phyloP scores from a whole-genome alignment of 2,888 invertebrate genomes.

The Poecilobothrus nobilitatus region DNA sequence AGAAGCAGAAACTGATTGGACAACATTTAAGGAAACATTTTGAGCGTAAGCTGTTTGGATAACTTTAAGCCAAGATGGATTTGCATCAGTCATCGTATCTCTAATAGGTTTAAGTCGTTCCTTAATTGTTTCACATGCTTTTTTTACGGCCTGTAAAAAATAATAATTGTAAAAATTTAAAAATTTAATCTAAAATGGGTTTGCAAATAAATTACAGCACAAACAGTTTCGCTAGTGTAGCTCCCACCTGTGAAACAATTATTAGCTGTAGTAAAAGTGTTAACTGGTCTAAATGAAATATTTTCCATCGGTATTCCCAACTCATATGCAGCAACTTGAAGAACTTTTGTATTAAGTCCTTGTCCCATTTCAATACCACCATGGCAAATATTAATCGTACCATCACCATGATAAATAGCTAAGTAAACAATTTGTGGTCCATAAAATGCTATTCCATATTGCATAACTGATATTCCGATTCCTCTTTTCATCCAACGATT shows the following conservation, averaged over 20 bases:
- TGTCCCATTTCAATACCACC: slow-evolving; percentile 67
- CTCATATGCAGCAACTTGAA: slow-evolving; percentile 60
- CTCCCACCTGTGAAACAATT: slow-evolving; percentile 55
- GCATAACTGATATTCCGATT: slow-evolving; percentile 54
- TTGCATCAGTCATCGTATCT: slow-evolving; percentile 40
- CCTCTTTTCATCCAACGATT: slow-evolving; percentile 72
- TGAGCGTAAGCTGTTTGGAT: slow-evolving; percentile 45
- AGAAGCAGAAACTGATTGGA: slow-evolving; percentile 46
- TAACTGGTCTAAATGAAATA: slow-evolving; percentile 53
- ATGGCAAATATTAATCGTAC: slow-evolving; percentile 56
- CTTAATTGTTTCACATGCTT: slow-evolving; percentile 52
- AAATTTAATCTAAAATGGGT: not conserved
- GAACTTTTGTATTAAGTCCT: slow-evolving; percentile 61
- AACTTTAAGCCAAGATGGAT: slow-evolving; percentile 50
- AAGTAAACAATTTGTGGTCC: slow-evolving; percentile 49
- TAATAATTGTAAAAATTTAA: not conserved
- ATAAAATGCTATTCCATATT: slow-evolving; percentile 47
- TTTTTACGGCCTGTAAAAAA: slow-evolving; percentile 47
- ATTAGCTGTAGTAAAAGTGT: slow-evolving; percentile 54
- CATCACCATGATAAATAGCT: slow-evolving; percentile 57
- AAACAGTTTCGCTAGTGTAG: slow-evolving; percentile 55
- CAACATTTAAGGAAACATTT: slow-evolving; percentile 50
- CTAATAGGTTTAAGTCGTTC: slow-evolving; percentile 51
- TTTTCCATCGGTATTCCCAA: slow-evolving; percentile 57
- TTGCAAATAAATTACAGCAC: slow-evolving; percentile 35